A percentile compares a stretch with the other conserved stretches of the same genome.
Evolutionary conservation across 2,797 vertebrate species (phyloP).

Genomic region (Babyrousa celebensis): DNA sequence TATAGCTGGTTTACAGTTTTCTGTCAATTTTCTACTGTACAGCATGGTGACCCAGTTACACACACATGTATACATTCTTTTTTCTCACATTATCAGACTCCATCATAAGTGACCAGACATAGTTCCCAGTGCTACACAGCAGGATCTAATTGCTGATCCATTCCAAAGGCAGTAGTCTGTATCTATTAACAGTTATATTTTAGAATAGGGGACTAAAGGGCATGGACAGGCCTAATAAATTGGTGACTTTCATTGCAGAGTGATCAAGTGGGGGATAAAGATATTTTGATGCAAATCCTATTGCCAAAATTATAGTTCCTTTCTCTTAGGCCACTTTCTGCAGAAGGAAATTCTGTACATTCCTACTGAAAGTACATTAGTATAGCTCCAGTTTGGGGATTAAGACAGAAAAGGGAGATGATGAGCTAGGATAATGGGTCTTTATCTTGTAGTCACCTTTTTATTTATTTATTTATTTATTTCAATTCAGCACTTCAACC

Average conservation of each 20-base stretch:
- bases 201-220: background rate
- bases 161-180: no score
- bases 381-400: background rate
- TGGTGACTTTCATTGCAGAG: background rate
- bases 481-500: background rate
- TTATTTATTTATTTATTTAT: background rate
- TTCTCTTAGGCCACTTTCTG: background rate
- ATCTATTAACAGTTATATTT: background rate
- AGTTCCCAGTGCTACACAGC: no score
- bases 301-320: background rate
- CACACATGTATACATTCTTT: no score
- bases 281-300: background rate
- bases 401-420: background rate
- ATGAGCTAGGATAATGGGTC: background rate
- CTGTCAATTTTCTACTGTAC: no score
- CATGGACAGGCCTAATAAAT: background rate
- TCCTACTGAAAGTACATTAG: background rate
- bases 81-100: no score
- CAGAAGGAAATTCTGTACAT: background rate
- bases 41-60: no score
- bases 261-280: background rate
- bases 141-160: no score
- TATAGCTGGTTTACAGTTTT: no score
- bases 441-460: background rate
- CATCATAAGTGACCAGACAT: no score